phyloP scores from a whole-genome alignment of 2,113 vertebrate genomes.

The Rafetus swinhoei region DNA sequence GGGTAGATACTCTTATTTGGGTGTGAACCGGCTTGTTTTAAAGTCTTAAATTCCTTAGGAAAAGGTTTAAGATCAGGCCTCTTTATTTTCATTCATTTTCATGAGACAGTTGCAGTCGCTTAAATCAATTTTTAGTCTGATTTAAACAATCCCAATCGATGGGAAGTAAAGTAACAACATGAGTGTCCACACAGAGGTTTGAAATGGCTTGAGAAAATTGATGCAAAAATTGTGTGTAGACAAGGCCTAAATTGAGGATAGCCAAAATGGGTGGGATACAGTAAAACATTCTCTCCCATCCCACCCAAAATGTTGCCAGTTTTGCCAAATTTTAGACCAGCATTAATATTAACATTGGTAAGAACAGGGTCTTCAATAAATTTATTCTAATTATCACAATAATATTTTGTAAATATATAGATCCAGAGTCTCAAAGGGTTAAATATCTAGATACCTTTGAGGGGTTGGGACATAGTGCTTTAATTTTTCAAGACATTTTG shows the following conservation, averaged over 20 bases:
- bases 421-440: background rate
- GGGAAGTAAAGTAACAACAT: background rate
- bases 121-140: background rate
- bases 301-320: background rate
- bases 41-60: background rate
- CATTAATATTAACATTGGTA: background rate
- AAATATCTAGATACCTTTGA: background rate
- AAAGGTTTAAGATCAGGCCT: background rate
- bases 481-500: constrained; percentile 21
- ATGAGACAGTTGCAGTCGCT: background rate
- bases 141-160: background rate
- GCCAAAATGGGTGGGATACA: background rate
- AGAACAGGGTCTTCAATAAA: constrained; percentile 27
- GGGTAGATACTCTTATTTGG: background rate
- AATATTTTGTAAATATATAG: background rate
- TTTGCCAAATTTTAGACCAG: background rate
- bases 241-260: background rate
- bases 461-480: background rate
- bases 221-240: background rate
- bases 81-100: background rate
- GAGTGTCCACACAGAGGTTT: fast-evolving
- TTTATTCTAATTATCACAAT: constrained; percentile 34
- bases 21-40: fast-evolving
- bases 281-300: background rate
- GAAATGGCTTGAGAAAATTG: background rate